Evolutionary conservation across 2,888 invertebrate genomes (phyloP).

Genomic region (Trachelus stipa): DNA sequence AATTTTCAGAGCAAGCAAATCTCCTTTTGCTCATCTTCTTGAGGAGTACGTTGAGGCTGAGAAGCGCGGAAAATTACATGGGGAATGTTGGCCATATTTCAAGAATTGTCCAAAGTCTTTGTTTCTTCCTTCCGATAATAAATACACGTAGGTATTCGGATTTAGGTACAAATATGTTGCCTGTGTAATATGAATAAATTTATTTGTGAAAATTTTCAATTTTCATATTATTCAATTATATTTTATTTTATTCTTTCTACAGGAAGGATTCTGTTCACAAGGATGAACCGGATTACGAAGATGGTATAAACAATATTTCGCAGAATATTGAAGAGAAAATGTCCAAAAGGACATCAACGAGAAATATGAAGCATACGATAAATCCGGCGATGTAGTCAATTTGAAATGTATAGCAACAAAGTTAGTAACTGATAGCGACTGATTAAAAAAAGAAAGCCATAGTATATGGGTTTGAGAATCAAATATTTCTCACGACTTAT

Average conservation of each 20-base stretch:
- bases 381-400: slow-evolving; percentile 41
- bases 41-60: slow-evolving; percentile 86
- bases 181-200: background rate
- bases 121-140: slow-evolving; percentile 72
- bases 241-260: slow-evolving; percentile 16
- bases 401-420: slow-evolving; percentile 9
- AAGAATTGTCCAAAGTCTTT: slow-evolving; percentile 85
- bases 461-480: background rate
- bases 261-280: slow-evolving; percentile 46
- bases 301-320: slow-evolving; percentile 30
- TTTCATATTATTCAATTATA: background rate
- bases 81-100: slow-evolving; percentile 89
- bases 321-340: slow-evolving; percentile 30
- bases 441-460: slow-evolving; percentile 2
- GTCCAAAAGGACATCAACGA: slow-evolving; percentile 24
- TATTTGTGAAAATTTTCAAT: background rate
- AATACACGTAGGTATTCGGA: slow-evolving; percentile 66
- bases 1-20: slow-evolving; percentile 80
- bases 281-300: slow-evolving; percentile 28
- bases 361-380: slow-evolving; percentile 33
- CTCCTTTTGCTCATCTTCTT: slow-evolving; percentile 80
- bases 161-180: background rate
- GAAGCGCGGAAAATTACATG: slow-evolving; percentile 76
- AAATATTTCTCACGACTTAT: background rate
- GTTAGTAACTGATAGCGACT: slow-evolving; percentile 23